Evolutionary conservation across 1,140 invertebrate genomes (phyloP).

Genomic region (Eriosoma lanigerum): DNA sequence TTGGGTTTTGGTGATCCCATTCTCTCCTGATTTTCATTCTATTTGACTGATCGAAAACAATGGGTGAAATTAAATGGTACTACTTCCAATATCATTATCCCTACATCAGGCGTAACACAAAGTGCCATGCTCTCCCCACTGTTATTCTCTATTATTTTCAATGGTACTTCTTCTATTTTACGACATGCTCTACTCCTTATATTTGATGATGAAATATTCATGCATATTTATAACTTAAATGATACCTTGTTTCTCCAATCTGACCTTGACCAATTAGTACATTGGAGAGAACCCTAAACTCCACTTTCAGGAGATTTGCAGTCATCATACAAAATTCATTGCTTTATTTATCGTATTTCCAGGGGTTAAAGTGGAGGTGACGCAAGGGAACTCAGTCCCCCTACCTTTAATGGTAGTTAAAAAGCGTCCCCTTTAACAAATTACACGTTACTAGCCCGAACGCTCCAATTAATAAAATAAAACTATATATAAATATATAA

Average conservation of each 20-base stretch:
- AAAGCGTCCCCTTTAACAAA: too few species aligned
- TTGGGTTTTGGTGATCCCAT: conserved; percentile 29
- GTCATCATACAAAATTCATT: too few species aligned
- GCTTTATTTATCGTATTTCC: too few species aligned
- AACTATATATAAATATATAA: too few species aligned
- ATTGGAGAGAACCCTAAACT: neutral
- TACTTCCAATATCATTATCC: neutral
- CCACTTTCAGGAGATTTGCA: too few species aligned
- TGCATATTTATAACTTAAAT: neutral
- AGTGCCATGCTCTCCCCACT: neutral
- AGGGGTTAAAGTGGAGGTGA: too few species aligned
- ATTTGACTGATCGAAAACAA: conserved; percentile 17
- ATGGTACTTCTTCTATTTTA: neutral
- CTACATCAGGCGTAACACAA: neutral
- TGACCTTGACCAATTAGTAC: neutral
- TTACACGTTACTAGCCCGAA: too few species aligned
- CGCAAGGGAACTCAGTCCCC: too few species aligned
- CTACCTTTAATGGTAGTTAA: too few species aligned
- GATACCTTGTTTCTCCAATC: neutral
- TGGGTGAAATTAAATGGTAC: neutral
- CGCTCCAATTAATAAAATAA: too few species aligned
- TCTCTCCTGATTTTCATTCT: conserved; percentile 1
- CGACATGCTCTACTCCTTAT: neutral
- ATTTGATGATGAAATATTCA: neutral
- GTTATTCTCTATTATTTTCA: neutral